Evolutionary conservation across 2,888 invertebrate species (phyloP).

Genomic region (Dione juno): DNA sequence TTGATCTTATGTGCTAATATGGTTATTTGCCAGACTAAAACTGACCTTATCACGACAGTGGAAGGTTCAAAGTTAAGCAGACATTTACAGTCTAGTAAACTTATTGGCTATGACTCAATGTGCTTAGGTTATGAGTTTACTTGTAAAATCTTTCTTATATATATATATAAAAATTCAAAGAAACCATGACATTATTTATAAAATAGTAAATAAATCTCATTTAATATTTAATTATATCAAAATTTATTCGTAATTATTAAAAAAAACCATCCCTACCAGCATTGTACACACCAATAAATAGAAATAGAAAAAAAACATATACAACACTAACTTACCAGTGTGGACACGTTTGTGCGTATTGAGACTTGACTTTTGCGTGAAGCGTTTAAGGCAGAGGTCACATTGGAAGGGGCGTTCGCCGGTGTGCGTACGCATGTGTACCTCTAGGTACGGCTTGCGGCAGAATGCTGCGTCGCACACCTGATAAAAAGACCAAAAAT

Average conservation of each 20-base stretch:
- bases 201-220: no score
- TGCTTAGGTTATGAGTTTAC: constrained; percentile 1
- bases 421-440: constrained; percentile 91
- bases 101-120: constrained; percentile 22
- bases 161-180: no score
- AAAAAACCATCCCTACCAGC: constrained; percentile 2
- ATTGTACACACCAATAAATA: neutral
- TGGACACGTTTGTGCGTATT: constrained; percentile 92
- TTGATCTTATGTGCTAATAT: constrained; percentile 30
- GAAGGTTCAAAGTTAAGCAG: neutral
- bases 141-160: constrained; percentile 26
- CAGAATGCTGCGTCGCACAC: constrained; percentile 91
- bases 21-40: neutral
- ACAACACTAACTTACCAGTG: constrained; percentile 79
- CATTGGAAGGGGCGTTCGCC: constrained; percentile 90
- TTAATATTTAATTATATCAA: no score
- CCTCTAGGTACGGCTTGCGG: constrained; percentile 91
- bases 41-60: constrained; percentile 10
- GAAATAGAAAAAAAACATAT: neutral
- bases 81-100: constrained; percentile 10
- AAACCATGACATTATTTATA: no score
- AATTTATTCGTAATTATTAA: no score
- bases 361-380: constrained; percentile 91
- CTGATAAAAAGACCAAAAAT: constrained; percentile 52
- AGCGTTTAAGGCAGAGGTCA: constrained; percentile 89